phyloP scores from a whole-genome alignment of 2,888 invertebrate genomes.

The Pilophorus perplexus region DNA sequence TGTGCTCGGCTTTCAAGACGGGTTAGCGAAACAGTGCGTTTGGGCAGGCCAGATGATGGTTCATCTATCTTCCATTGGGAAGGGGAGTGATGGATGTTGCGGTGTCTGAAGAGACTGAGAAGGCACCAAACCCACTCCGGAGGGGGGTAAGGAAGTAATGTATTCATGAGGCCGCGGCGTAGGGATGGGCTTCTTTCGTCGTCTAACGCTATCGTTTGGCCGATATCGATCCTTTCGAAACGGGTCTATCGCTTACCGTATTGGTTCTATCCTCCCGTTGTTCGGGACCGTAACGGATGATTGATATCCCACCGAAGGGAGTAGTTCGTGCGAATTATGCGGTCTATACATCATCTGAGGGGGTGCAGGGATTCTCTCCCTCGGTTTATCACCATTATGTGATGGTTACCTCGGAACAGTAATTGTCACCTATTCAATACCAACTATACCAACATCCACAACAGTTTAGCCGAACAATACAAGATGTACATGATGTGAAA shows the following conservation, averaged over 20 bases:
- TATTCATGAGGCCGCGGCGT: constrained; percentile 19
- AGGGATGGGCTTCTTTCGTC: constrained; percentile 6
- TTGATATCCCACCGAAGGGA: too few species aligned
- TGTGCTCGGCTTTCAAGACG: too few species aligned
- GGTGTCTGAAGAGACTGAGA: background rate
- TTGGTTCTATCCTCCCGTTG: background rate
- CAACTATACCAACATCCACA: too few species aligned
- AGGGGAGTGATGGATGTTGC: constrained; percentile 25
- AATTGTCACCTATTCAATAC: too few species aligned
- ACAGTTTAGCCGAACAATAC: too few species aligned
- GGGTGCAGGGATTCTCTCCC: too few species aligned
- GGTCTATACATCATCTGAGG: too few species aligned
- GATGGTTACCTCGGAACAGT: too few species aligned
- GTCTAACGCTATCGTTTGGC: background rate
- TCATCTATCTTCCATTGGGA: constrained; percentile 24
- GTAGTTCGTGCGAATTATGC: too few species aligned
- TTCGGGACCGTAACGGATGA: background rate
- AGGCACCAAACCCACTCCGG: background rate
- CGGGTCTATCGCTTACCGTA: background rate
- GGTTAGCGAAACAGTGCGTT: too few species aligned
- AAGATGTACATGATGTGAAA: too few species aligned
- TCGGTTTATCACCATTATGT: too few species aligned
- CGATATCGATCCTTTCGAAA: background rate
- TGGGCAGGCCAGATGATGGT: constrained; percentile 4
- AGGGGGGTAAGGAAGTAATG: background rate